Conservation (phyloP, 1,140 invertebrate species). For the Zaprionus taronus region DNA sequence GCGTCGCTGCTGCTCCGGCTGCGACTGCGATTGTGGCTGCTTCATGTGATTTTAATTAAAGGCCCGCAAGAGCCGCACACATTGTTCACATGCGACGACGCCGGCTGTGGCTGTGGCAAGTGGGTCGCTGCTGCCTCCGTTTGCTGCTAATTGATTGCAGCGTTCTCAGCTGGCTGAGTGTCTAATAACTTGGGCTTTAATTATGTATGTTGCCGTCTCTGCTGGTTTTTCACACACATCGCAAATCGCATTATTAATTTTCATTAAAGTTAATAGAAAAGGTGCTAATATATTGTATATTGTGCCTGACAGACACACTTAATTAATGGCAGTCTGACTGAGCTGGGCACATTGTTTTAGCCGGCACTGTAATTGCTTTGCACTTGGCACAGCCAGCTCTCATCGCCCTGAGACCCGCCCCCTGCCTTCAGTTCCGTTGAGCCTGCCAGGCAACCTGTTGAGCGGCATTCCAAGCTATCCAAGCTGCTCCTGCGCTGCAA, state of each 20-base stretch:
- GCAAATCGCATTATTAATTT: slow-evolving; percentile 52
- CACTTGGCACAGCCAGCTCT: slow-evolving; percentile 64
- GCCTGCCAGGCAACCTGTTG: slow-evolving; percentile 24
- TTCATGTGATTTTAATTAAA: slow-evolving; percentile 80
- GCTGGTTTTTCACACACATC: slow-evolving; percentile 30
- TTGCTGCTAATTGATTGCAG: slow-evolving; percentile 72
- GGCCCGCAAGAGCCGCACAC: slow-evolving; percentile 41
- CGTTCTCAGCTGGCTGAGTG: slow-evolving; percentile 63
- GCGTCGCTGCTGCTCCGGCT: slow-evolving; percentile 23
- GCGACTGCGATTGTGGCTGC: slow-evolving; percentile 17
- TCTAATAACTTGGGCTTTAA: slow-evolving; percentile 77
- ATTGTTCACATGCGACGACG: slow-evolving; percentile 56
- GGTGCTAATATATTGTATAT: slow-evolving; percentile 69
- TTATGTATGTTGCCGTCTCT: slow-evolving; percentile 68
- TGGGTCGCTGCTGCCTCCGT: slow-evolving; percentile 34
- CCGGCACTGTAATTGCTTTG: slow-evolving; percentile 74
- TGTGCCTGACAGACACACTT: slow-evolving; percentile 39
- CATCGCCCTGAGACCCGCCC: slow-evolving; percentile 28
- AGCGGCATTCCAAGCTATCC: slow-evolving; percentile 30
- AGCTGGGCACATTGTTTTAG: slow-evolving; percentile 55
- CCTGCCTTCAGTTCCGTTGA: slow-evolving; percentile 15
- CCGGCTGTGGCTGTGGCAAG: slow-evolving; percentile 30
- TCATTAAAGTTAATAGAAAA: slow-evolving; percentile 68
- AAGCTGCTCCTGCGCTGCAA: slow-evolving; percentile 50
- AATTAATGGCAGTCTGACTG: slow-evolving; percentile 55